Evolutionary conservation across 2,888 invertebrate genomes (phyloP), one percentile per base, ranked within the genome.

Genomic region (Cosmia trapezina): DNA sequence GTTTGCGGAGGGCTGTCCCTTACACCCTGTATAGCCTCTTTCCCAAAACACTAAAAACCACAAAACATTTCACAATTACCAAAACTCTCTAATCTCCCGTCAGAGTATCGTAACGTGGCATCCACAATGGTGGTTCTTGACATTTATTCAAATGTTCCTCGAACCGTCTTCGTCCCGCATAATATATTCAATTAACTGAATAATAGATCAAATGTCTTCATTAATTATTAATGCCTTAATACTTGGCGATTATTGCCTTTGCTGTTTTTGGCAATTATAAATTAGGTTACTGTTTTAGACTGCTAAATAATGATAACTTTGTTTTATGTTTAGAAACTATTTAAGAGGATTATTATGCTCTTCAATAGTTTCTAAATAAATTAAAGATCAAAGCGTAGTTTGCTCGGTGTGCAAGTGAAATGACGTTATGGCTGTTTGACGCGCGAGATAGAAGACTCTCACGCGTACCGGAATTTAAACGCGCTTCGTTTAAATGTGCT

Each of bases 171-270:
- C 70, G 67, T 81, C 80, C 73, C 74, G 74, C 83, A 77, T 83
- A 86, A 84, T 77, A 67, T 73, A 83, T 78, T 85, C 80, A 85
- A 89, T 87, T 83, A 85, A 76, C 70, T 85, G 78, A 80, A 86
- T 86, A 77, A 73, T 70, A 73, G 77, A 86, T 81, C 76, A 85
- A 80, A 83, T 74, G 59, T 61, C 65, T 60, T 68, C 70, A 47
- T 83, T 78, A 53, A 83, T 83, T 67, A 70, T 73, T 66, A 77
- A 82, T 37, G 78, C 54, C 17, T 65, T 78, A 64, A 78, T 78
- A 70, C 67, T 61, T 33, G 53, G 63, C 33, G 59, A 83, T 73
- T 83, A 70, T 64, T 69, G 17, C 33, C 22, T 53, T 67, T 33
- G 1, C 80, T 57, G 68, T 74, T 68, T 60, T 37, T 65, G 60